Conservation (phyloP, 2,113 vertebrate genomes). For the Phrynocephalus versicolor region DNA sequence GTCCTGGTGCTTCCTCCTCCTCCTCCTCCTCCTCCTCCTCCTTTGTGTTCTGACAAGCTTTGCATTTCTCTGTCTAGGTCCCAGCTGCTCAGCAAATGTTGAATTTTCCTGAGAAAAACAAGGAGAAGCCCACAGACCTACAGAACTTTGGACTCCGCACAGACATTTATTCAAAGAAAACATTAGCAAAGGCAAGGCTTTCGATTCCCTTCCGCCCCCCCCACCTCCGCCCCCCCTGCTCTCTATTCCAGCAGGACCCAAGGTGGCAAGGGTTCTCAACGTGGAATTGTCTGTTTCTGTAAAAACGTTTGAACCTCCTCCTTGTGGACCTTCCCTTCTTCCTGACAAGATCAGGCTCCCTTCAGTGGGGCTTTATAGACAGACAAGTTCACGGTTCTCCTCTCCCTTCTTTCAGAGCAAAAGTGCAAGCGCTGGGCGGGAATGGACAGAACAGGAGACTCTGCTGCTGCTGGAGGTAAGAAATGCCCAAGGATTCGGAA, state of each 20-base stretch:
- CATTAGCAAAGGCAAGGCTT: conserved; percentile 83
- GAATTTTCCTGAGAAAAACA: conserved; percentile 90
- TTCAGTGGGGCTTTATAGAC: no score
- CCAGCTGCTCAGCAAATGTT: conserved; percentile 93
- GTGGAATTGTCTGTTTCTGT: not conserved
- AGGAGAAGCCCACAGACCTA: conserved; percentile 91
- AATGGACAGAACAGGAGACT: conserved; percentile 98
- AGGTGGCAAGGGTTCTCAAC: not conserved
- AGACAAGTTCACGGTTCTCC: no score
- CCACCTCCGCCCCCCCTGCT: no score
- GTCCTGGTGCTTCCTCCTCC: no score
- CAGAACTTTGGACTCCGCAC: conserved; percentile 95
- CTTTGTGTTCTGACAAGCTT: not conserved
- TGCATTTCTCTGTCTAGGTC: conserved; percentile 72
- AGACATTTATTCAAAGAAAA: conserved; percentile 95
- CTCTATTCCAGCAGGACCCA: not conserved
- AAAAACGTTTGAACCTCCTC: not conserved
- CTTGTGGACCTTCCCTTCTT: not conserved
- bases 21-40: no score
- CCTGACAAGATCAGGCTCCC: not conserved
- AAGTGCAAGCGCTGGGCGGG: conserved; percentile 83
- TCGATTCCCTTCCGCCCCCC: no score
- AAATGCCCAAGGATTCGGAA: fast-evolving
- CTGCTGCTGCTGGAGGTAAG: conserved; percentile 92
- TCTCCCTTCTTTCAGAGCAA: conserved; percentile 79